Conservation (phyloP, 2,113 vertebrate species). For the Carassius gibelio region DNA sequence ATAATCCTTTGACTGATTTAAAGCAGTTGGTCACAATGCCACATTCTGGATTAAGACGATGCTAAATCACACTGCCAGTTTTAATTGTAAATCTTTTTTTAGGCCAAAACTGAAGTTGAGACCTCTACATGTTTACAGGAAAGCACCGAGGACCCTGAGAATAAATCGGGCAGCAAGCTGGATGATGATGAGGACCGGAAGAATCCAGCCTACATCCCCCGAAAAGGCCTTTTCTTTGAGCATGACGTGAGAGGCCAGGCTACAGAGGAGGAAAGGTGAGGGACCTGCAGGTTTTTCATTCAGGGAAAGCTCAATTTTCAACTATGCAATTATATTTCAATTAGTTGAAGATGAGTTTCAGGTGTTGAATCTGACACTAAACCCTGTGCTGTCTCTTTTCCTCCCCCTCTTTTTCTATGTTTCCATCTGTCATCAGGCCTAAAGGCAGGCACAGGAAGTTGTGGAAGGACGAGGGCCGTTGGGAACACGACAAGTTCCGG, state of each 20-base stretch:
- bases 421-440: conserved; percentile 73
- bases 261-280: conserved; percentile 90
- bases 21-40: not conserved
- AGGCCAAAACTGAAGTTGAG: not conserved
- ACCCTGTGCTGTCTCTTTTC: not conserved
- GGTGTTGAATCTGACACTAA: not conserved
- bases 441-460: conserved; percentile 93
- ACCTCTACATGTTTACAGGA: conserved; percentile 74
- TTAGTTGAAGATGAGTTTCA: not conserved
- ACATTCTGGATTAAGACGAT: not conserved
- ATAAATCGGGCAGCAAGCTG: conserved; percentile 83
- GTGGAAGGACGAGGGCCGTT: conserved; percentile 97
- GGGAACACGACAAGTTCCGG: conserved; percentile 93
- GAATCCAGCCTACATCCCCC: conserved; percentile 95
- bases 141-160: conserved; percentile 91
- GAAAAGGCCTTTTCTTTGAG: conserved; percentile 97
- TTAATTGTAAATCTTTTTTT: not conserved
- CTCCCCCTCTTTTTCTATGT: too few relatives aligned
- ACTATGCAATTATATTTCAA: not conserved
- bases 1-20: not conserved
- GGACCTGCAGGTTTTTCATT: not conserved
- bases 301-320: not conserved
- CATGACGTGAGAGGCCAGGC: conserved; percentile 93
- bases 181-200: conserved; percentile 96
- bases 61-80: not conserved